These are phyloP conservation scores for Brachionus sp. DNA, from an alignment of 1,140 invertebrate genomes.

Conservation along the genomic window DNA sequence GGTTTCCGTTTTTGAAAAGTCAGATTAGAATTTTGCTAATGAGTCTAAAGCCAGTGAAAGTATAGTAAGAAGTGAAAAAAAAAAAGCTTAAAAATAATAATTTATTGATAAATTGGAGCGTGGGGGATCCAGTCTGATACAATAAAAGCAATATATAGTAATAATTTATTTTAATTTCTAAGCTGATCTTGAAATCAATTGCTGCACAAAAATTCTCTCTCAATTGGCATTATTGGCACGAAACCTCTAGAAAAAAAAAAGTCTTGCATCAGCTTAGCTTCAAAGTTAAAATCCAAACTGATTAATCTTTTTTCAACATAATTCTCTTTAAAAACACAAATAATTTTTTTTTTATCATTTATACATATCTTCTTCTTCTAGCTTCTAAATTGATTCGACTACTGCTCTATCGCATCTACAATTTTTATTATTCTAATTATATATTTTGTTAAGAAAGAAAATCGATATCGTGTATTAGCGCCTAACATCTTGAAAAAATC, in stretches of 20 bases:
- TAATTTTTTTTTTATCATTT: neutral
- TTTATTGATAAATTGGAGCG: conserved; percentile 20
- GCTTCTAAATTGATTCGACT: neutral
- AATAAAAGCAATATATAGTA: conserved; percentile 10
- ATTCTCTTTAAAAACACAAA: neutral
- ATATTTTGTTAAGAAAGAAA: neutral
- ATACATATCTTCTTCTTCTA: neutral
- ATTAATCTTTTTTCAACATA: neutral
- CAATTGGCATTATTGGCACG: neutral
- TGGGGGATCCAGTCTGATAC: neutral
- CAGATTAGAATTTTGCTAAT: conserved; percentile 7
- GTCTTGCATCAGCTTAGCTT: neutral
- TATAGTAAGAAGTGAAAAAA: neutral
- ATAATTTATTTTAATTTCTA: conserved; percentile 35
- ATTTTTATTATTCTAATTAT: neutral
- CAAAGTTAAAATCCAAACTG: neutral
- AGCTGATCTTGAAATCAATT: neutral
- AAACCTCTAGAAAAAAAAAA: neutral
- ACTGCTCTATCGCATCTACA: neutral
- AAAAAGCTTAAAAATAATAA: conserved; percentile 19
- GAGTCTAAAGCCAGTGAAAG: neutral
- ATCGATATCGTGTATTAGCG: neutral
- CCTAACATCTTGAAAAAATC: conserved; percentile 9
- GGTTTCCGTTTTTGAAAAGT: neutral
- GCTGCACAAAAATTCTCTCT: conserved; percentile 1